A percentile compares a stretch with the other conserved stretches of the same genome.
Conservation (phyloP, 2,113 vertebrate species). For the Edolisoma coerulescens region DNA sequence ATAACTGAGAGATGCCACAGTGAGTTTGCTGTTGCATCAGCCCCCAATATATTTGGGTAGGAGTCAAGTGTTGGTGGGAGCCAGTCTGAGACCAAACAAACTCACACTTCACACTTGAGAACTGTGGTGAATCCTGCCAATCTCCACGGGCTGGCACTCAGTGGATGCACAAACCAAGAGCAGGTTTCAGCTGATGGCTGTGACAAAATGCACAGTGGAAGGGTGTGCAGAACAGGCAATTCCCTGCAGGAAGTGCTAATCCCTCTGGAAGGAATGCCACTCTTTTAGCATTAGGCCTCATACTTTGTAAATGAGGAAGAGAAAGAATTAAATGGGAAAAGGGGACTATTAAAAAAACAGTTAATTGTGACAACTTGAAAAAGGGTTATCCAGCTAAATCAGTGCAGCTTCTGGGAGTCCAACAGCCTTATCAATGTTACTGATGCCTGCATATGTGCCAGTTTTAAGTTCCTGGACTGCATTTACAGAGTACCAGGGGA, state of each 20-base stretch:
- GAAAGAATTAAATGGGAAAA: conserved; percentile 39
- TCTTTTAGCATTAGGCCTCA: neutral
- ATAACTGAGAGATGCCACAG: neutral
- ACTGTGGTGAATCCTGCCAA: neutral
- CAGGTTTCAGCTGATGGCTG: neutral
- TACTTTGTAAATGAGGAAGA: neutral
- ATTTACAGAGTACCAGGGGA: neutral
- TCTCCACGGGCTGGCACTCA: neutral
- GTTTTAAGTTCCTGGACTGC: neutral
- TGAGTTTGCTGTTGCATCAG: neutral
- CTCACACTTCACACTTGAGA: neutral
- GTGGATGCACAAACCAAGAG: neutral
- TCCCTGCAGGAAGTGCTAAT: neutral
- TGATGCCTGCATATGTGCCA: neutral
- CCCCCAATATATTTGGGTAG: neutral
- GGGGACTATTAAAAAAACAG: conserved; percentile 8
- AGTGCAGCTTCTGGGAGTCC: neutral
- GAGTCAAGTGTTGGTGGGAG: neutral
- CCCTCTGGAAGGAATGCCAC: neutral
- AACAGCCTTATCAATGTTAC: neutral
- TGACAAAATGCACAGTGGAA: neutral
- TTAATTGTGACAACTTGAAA: conserved; percentile 47
- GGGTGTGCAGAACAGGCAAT: neutral
- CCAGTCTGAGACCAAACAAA: neutral
- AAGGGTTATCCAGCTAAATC: conserved; percentile 27